phyloP scores from a whole-genome alignment of 2,113 vertebrate species.

The Phrynosoma platyrhinos region DNA sequence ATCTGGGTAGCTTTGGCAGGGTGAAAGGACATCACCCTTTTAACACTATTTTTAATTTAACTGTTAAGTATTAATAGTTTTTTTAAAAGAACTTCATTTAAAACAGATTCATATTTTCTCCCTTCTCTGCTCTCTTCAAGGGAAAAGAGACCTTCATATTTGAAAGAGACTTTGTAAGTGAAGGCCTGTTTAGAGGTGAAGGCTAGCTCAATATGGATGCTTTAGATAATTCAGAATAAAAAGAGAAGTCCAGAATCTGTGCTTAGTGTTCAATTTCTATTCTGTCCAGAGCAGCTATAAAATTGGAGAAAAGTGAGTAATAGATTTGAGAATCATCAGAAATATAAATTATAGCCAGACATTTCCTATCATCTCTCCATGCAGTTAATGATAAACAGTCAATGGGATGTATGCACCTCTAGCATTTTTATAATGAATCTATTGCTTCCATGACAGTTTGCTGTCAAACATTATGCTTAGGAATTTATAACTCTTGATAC shows the following conservation, averaged over 20 bases:
- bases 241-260: conserved; percentile 71
- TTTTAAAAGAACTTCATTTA: conserved; percentile 23
- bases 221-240: conserved; percentile 74
- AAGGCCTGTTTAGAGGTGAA: conserved; percentile 62
- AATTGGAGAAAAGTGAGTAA: conserved; percentile 80
- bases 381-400: conserved; percentile 84
- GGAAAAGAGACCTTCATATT: conserved; percentile 55
- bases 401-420: conserved; percentile 80
- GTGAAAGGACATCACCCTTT: not conserved
- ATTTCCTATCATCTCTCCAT: conserved; percentile 78
- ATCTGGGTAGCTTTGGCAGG: conserved; percentile 3
- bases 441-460: conserved; percentile 79
- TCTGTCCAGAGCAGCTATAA: conserved; percentile 79
- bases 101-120: conserved; percentile 13
- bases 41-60: conserved; percentile 30
- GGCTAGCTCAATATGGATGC: conserved; percentile 65
- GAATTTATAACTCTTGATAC: conserved; percentile 80
- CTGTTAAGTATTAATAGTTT: conserved; percentile 22
- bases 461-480: conserved; percentile 79
- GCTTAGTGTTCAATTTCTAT: conserved; percentile 79
- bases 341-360: conserved; percentile 83
- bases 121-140: not conserved
- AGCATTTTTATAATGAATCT: conserved; percentile 83
- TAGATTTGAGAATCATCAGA: conserved; percentile 80
- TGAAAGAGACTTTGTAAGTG: conserved; percentile 58